Percentiles rank a stretch among this genome's conserved stretches.
These are phyloP conservation scores for cattle (Bos taurus) DNA, from an alignment of 2,113 vertebrate genomes.

Conservation along the genomic window ARS-UCD2.0 NC_037338.1:77265501-77266000, in stretches of 20 bases:
- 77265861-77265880: too few species aligned
- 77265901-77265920: too few species aligned
- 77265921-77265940: too few species aligned
- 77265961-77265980: too few species aligned
- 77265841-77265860: neutral
- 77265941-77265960: too few species aligned
- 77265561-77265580: neutral
- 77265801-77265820: neutral
- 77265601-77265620: neutral
- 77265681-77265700: neutral
- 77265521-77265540: neutral
- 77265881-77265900: too few species aligned
- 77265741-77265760: neutral
- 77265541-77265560: neutral
- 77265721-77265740: fast-evolving
- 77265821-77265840: neutral
- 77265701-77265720: neutral
- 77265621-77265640: neutral
- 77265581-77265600: neutral
- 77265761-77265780: neutral
- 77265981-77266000: too few species aligned
- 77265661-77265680: neutral
- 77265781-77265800: neutral
- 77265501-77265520: neutral
- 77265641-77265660: neutral